These are phyloP conservation scores for Electrophaes corylata DNA, from an alignment of 2,888 invertebrate genomes.

Conservation along the genomic window DNA sequence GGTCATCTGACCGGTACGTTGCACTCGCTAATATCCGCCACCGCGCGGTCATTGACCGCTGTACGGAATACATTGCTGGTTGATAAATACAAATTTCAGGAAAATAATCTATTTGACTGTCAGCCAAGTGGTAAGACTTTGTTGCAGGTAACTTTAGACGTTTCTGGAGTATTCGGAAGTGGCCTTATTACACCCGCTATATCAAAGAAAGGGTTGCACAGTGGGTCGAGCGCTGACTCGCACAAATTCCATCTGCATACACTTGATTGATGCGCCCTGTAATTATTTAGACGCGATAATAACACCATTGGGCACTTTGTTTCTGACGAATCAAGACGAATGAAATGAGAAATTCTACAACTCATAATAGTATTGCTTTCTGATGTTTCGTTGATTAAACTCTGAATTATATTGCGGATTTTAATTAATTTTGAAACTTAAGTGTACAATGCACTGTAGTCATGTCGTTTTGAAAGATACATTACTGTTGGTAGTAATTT, in stretches of 20 bases:
- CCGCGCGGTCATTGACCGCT: no score
- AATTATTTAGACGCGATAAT: constrained; percentile 85
- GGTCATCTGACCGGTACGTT: no score
- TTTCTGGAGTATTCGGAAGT: no score
- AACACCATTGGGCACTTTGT: constrained; percentile 83
- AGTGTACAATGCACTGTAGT: background rate
- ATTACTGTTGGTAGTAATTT: no score
- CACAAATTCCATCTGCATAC: constrained; percentile 83
- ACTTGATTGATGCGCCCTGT: constrained; percentile 84
- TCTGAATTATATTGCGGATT: constrained; percentile 47
- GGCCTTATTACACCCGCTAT: no score
- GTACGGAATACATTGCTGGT: no score
- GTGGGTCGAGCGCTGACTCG: constrained; percentile 80
- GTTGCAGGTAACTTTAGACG: no score
- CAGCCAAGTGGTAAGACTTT: no score
- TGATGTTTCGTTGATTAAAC: constrained; percentile 82
- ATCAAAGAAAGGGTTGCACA: constrained; percentile 78
- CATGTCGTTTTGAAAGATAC: background rate
- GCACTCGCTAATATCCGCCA: no score
- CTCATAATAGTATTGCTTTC: constrained; percentile 79
- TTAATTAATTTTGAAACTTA: constrained; percentile 47
- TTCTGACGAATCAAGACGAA: constrained; percentile 83
- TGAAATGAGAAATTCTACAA: constrained; percentile 83
- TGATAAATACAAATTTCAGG: no score
- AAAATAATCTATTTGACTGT: no score